Evolutionary conservation across 37 sponge, comb jelly and placozoan species (phyloP).

Genomic region (Petrosia ficiformis): DNA sequence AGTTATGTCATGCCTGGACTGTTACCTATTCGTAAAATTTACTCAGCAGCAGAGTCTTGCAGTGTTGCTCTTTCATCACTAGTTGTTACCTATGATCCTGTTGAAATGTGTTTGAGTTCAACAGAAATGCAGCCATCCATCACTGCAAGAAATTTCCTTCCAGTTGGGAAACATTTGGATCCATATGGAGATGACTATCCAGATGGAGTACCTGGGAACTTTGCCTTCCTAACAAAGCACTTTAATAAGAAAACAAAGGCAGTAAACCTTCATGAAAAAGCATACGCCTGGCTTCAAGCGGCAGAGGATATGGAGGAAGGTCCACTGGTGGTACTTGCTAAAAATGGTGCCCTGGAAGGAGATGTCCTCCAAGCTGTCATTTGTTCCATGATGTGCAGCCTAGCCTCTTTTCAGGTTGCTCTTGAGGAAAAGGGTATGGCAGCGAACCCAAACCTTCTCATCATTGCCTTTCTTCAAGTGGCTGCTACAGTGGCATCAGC

Average conservation of each 20-base stretch:
- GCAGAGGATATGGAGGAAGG: background rate
- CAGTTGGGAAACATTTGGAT: too few relatives aligned
- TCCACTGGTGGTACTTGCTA: background rate
- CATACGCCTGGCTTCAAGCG: constrained; percentile 2
- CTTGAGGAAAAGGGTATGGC: background rate
- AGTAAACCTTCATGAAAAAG: background rate
- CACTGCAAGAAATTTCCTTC: background rate
- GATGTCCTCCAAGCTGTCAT: background rate
- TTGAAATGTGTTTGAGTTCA: background rate
- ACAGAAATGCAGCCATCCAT: background rate
- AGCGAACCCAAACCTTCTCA: background rate
- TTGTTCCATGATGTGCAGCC: background rate
- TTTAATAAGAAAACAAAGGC: background rate
- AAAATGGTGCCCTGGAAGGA: background rate
- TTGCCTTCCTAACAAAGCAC: background rate
- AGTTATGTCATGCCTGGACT: too few relatives aligned
- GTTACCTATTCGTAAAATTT: too few relatives aligned
- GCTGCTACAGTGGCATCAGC: constrained; percentile 8
- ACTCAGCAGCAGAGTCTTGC: too few relatives aligned
- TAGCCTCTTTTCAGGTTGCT: constrained; percentile 6
- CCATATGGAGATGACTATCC: background rate
- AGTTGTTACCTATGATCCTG: constrained; percentile 1
- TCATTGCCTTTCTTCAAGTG: constrained; percentile 2
- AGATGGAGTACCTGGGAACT: background rate
- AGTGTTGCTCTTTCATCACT: background rate